Evolutionary conservation across 2,888 invertebrate genomes (phyloP).

Genomic region (Drosophila diplacantha): DNA sequence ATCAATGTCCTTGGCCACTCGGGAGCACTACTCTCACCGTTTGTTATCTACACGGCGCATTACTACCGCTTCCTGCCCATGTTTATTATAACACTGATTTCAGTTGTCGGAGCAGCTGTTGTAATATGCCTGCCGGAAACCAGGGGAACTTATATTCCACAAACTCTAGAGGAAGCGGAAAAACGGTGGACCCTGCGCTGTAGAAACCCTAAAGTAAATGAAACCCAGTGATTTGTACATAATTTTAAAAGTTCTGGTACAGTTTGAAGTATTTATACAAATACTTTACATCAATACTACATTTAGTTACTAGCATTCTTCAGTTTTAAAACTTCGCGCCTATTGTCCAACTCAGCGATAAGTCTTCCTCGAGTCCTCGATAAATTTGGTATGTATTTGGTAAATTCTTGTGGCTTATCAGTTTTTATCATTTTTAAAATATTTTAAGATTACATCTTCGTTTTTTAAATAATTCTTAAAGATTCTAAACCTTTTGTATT

Average conservation of each 20-base stretch:
- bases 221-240: background rate
- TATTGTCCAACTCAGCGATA: background rate
- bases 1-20: constrained; percentile 93
- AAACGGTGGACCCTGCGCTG: constrained; percentile 20
- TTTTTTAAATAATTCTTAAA: background rate
- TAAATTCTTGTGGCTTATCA: background rate
- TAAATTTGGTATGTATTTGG: background rate
- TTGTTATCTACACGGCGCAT: constrained; percentile 86
- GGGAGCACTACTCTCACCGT: constrained; percentile 88
- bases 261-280: background rate
- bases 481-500: background rate
- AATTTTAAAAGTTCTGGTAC: background rate
- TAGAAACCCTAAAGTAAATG: background rate
- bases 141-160: constrained; percentile 88
- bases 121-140: constrained; percentile 90
- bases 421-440: background rate
- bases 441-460: too few relatives aligned
- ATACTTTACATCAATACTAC: background rate
- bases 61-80: constrained; percentile 24
- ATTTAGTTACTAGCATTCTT: background rate
- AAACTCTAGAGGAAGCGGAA: constrained; percentile 91
- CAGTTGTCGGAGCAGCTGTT: constrained; percentile 85
- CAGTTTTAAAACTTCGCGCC: background rate
- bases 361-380: background rate
- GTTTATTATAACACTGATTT: constrained; percentile 82